Conservation (phyloP, 2,888 invertebrate species). For the Boloria selene region DNA sequence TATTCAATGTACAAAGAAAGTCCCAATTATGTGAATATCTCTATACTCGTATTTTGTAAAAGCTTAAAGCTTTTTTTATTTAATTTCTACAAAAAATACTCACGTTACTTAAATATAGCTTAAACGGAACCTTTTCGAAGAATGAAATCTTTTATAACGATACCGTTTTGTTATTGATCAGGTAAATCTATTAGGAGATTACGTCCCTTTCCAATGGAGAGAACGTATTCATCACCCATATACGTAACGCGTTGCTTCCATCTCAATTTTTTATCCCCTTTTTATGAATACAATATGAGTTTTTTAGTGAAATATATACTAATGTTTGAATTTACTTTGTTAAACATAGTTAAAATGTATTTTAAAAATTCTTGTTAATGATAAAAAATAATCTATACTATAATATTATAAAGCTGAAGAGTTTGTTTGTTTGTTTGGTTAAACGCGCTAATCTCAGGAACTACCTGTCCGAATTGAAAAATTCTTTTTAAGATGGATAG, state of each 20-base stretch:
- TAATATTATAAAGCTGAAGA: too few species aligned
- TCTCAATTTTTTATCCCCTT: constrained; percentile 29
- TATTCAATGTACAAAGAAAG: too few species aligned
- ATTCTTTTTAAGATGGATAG: too few species aligned
- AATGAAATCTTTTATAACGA: constrained; percentile 31
- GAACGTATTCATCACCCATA: constrained; percentile 39
- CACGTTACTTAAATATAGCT: constrained; percentile 4
- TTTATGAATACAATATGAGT: constrained; percentile 19
- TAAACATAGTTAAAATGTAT: too few species aligned
- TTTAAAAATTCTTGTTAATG: too few species aligned
- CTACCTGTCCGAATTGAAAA: too few species aligned
- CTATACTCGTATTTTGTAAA: too few species aligned
- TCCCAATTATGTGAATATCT: too few species aligned
- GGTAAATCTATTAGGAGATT: constrained; percentile 43
- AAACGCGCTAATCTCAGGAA: too few species aligned
- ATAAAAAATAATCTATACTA: too few species aligned
- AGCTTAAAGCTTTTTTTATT: not conserved
- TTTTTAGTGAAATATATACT: not conserved
- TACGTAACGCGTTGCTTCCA: constrained; percentile 32
- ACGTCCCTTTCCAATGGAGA: constrained; percentile 36
- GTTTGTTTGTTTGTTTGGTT: too few species aligned
- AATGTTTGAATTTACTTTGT: not conserved
- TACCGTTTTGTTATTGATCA: constrained; percentile 38
- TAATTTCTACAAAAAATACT: not conserved
- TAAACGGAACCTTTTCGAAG: constrained; percentile 28